Conservation (phyloP, 92 coral and sea anemone genomes). For the Chrysogorgia sp. region DNA sequence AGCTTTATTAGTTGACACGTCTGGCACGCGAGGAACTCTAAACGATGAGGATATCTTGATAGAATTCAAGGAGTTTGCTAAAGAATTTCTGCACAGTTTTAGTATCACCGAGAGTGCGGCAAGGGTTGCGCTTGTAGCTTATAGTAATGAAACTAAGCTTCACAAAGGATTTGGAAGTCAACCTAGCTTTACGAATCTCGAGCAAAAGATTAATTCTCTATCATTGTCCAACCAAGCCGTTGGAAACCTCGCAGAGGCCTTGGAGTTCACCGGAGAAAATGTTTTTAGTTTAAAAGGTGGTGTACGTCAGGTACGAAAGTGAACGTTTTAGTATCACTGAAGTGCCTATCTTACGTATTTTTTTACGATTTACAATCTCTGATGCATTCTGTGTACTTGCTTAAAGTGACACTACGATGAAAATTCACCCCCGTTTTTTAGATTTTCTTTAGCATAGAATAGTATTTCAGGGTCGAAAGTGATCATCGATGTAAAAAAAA, state of each 20-base stretch:
- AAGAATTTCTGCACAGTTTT: slow-evolving; percentile 20
- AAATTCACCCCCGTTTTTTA: no score
- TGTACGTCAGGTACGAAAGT: slow-evolving; percentile 18
- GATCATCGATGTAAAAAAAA: no score
- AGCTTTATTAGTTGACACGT: slow-evolving; percentile 25
- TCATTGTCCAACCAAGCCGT: slow-evolving; percentile 4
- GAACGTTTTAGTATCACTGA: not conserved
- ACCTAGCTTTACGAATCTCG: slow-evolving; percentile 7
- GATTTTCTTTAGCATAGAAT: no score
- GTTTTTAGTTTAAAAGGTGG: slow-evolving; percentile 33
- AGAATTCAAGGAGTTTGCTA: slow-evolving; percentile 13
- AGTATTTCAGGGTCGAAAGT: no score
- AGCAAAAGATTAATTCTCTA: slow-evolving; percentile 1
- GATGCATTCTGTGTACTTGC: no score
- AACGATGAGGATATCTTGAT: not conserved
- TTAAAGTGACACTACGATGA: no score
- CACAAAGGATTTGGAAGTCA: slow-evolving; percentile 3
- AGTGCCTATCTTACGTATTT: no score
- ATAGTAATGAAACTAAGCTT: slow-evolving; percentile 12
- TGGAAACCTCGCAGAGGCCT: slow-evolving; percentile 32
- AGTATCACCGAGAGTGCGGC: slow-evolving; percentile 23
- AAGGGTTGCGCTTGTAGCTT: slow-evolving; percentile 15
- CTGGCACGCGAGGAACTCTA: slow-evolving; percentile 15
- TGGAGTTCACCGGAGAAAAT: slow-evolving; percentile 8
- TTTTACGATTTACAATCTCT: no score